phyloP scores from a whole-genome alignment of 2,888 invertebrate genomes.

The Dolichomitus sp. region DNA sequence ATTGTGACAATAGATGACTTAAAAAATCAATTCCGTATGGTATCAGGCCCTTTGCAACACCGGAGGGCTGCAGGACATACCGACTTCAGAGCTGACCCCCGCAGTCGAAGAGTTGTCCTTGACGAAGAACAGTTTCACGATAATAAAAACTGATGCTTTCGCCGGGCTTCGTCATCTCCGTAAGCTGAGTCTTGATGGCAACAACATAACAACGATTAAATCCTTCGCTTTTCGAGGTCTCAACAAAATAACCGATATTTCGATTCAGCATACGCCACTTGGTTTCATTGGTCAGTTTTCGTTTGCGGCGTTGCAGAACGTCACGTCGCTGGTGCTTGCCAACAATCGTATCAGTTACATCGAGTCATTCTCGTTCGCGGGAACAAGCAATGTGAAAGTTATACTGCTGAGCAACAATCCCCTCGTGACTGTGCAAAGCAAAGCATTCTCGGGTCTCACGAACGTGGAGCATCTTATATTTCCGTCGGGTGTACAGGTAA shows the following conservation, averaged over 20 bases:
- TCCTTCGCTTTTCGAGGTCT: slow-evolving; percentile 95
- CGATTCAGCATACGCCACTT: slow-evolving; percentile 95
- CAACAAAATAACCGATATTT: slow-evolving; percentile 92
- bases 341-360: slow-evolving; percentile 91
- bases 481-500: slow-evolving; percentile 92
- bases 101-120: slow-evolving; percentile 95
- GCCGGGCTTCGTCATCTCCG: slow-evolving; percentile 93
- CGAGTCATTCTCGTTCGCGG: slow-evolving; percentile 94
- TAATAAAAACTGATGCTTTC: slow-evolving; percentile 94
- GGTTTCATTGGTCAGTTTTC: slow-evolving; percentile 93
- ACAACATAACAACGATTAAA: slow-evolving; percentile 94
- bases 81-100: slow-evolving; percentile 91
- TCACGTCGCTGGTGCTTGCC: slow-evolving; percentile 90
- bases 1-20: background rate
- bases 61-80: slow-evolving; percentile 93
- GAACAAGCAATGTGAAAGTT: slow-evolving; percentile 93
- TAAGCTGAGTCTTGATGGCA: slow-evolving; percentile 94
- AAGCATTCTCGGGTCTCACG: slow-evolving; percentile 94
- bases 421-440: slow-evolving; percentile 92
- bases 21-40: background rate
- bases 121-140: slow-evolving; percentile 94
- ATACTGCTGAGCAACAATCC: slow-evolving; percentile 95
- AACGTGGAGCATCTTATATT: slow-evolving; percentile 94
- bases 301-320: slow-evolving; percentile 94
- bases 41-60: slow-evolving; percentile 95